Base-by-base conservation (phyloP, 2,888 invertebrate genomes). In the Agrotis ipsilon region DNA sequence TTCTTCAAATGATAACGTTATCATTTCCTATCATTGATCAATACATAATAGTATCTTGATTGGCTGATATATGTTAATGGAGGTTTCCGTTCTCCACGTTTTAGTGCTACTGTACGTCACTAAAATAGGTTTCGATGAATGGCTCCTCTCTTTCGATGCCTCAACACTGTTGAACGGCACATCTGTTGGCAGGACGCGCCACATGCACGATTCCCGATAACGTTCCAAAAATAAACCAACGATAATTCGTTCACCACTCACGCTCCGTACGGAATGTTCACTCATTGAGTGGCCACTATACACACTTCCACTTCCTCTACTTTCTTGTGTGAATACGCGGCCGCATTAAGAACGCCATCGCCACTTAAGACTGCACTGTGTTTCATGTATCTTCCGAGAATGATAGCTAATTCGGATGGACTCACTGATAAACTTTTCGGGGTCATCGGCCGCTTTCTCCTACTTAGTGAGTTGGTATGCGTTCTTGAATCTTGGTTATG, bases 391-490 rank as follows among this genome's bases (percentile, higher is more conserved):
- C 87, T 89, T 87, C 88, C 88, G 84, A 89, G 90, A 89, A 87
- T 86, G 87, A 87, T 88, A 85, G 87, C 85, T 81, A 87, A 87
- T 81, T 83, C 72, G 71, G 72, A 72, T 71, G 71, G 39, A 71
- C 54, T 43, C 85, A 84, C 77, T 88, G 90, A 91, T 92, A 90
- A 89, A 87, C 80, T 78, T 87, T 87, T 87, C 74, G 88, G 88
- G 93, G 92, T 93, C 92, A 88, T 87, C 88, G 91, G 75, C 91
- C 93, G 92, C 94, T 94, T 94, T 94, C 94, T 93, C 92, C 85
- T 80, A 83, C 86, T 86, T 84, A 75, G 88, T 59, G 80, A 89
- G 87, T 88, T 83, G 71, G 88, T 89, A 89, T 89, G 89, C 88
- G 87, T 89, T 88, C 87, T 89, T 90, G 87, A 74, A 79, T 78